phyloP scores from a whole-genome alignment of 2,797 vertebrate species.

The Halcyon chelicuti region DNA sequence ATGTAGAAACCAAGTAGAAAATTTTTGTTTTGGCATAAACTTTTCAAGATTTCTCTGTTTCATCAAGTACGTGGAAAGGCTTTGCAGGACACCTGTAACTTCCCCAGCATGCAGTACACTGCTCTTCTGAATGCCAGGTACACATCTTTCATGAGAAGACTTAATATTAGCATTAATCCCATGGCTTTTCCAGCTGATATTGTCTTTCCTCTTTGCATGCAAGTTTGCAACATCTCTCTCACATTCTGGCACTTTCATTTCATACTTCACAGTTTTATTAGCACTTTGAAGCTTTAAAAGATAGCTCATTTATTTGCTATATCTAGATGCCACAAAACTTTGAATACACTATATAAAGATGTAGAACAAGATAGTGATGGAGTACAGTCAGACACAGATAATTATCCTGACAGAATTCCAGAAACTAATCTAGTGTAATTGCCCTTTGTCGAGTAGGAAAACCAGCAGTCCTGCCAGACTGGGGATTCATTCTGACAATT shows the following conservation, averaged over 20 bases:
- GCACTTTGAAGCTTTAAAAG: constrained; percentile 69
- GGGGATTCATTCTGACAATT: not conserved
- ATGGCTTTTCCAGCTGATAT: not conserved
- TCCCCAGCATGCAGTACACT: not conserved
- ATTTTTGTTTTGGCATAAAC: not conserved
- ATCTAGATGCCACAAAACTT: constrained; percentile 36
- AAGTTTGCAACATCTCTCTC: constrained; percentile 10
- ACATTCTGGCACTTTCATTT: constrained; percentile 49
- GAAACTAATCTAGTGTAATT: constrained; percentile 17
- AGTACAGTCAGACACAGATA: constrained; percentile 21
- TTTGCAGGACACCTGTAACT: not conserved
- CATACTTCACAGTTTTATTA: constrained; percentile 67
- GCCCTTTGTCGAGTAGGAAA: constrained; percentile 21
- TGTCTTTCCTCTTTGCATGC: not conserved
- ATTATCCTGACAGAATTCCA: constrained; percentile 54
- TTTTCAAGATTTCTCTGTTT: not conserved
- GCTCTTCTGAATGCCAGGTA: not conserved
- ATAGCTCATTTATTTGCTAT: constrained; percentile 63
- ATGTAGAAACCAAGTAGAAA: not conserved
- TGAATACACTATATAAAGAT: constrained; percentile 23
- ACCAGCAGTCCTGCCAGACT: constrained; percentile 33
- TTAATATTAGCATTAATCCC: not conserved
- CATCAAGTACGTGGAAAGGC: not conserved
- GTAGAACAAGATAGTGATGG: constrained; percentile 5
- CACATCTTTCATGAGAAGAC: not conserved